Percentiles rank a stretch among this genome's conserved stretches.
These are phyloP conservation scores for Marmota flaviventris DNA, from an alignment of 2,113 vertebrate genomes.

Conservation along the genomic window DNA sequence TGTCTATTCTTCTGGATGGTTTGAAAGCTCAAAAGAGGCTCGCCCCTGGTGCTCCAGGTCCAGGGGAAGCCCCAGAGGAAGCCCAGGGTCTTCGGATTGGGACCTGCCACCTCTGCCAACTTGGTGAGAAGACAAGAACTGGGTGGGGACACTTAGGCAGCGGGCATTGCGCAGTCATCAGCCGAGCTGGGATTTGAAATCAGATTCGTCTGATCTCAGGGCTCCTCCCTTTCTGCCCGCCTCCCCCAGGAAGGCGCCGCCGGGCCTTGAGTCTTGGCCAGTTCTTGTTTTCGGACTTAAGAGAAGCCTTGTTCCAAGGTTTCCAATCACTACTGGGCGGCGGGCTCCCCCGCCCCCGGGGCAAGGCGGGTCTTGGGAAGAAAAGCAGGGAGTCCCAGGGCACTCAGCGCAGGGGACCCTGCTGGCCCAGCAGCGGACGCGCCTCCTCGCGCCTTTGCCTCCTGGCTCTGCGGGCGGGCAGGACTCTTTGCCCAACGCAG, in stretches of 20 bases:
- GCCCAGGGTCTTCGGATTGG: not conserved
- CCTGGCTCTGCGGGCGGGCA: fast-evolving
- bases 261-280: not conserved
- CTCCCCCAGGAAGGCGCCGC: not conserved
- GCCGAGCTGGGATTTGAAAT: not conserved
- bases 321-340: not conserved
- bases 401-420: fast-evolving
- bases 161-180: not conserved
- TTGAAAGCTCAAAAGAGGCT: not conserved
- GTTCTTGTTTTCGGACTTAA: not conserved
- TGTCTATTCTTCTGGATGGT: not conserved
- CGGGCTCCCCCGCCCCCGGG: fast-evolving
- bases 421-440: fast-evolving
- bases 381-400: fast-evolving
- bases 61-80: not conserved
- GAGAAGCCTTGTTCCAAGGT: not conserved
- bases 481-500: not conserved
- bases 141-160: not conserved
- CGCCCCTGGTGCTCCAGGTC: not conserved
- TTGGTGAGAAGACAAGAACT: not conserved
- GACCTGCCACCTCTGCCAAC: fast-evolving
- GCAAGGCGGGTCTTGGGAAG: not conserved
- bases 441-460: not conserved
- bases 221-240: not conserved
- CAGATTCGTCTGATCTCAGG: not conserved